Evolutionary conservation across 1,140 invertebrate species (phyloP).

Genomic region (Pteromalus puparum): DNA sequence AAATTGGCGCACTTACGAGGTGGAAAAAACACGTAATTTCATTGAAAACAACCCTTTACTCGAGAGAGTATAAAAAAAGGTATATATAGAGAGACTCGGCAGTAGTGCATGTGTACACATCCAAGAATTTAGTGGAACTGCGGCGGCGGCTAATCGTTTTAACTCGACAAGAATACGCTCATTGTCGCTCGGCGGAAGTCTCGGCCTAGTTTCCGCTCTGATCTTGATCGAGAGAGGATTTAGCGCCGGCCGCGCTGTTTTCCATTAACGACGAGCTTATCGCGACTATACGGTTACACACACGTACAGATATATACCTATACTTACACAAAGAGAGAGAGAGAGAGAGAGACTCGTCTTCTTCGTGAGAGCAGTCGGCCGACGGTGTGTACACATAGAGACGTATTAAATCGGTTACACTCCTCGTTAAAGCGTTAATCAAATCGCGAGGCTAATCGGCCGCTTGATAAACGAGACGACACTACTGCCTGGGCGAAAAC

Average conservation of each 20-base stretch:
- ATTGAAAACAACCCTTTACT: too few species aligned
- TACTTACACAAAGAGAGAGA: too few species aligned
- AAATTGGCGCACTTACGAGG: neutral
- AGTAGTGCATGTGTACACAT: too few species aligned
- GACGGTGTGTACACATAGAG: neutral
- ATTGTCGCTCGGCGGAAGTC: slow-evolving; percentile 1
- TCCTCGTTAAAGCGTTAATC: slow-evolving; percentile 38
- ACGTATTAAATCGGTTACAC: neutral
- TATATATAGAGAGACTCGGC: too few species aligned
- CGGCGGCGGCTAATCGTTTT: neutral
- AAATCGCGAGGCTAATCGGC: slow-evolving; percentile 34
- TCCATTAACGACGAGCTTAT: slow-evolving; percentile 25
- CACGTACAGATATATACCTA: neutral
- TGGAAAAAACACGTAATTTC: too few species aligned
- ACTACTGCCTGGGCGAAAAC: neutral
- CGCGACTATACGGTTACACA: neutral
- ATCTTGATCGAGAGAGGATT: slow-evolving; percentile 23
- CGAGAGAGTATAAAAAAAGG: too few species aligned
- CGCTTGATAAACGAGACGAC: slow-evolving; percentile 30
- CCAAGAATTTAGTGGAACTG: too few species aligned
- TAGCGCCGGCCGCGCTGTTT: neutral
- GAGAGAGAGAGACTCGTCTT: neutral
- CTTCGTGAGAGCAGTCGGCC: neutral
- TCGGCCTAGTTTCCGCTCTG: neutral
- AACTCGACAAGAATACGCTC: slow-evolving; percentile 3